Conservation (phyloP, 2,797 vertebrate species). For the Myotis planiceps region DNA sequence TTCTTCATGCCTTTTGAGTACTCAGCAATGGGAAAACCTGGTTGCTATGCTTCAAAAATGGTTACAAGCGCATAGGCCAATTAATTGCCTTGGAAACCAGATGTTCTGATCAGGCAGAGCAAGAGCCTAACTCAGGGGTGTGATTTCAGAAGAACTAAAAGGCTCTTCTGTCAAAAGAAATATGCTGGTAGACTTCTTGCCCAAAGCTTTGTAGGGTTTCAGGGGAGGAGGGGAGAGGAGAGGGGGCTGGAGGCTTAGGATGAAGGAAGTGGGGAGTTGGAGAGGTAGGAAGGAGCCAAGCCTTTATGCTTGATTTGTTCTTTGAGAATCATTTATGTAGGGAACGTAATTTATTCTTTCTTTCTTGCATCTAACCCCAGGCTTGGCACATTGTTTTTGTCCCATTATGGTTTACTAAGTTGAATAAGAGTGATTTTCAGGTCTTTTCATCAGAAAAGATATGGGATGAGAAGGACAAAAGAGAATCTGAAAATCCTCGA, state of each 20-base stretch:
- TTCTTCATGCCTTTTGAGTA: background rate
- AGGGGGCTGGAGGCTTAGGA: rapidly evolving
- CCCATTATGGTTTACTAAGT: background rate
- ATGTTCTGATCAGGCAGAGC: background rate
- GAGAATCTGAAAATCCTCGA: background rate
- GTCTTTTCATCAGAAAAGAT: background rate
- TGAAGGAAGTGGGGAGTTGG: background rate
- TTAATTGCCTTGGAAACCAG: background rate
- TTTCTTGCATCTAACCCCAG: background rate
- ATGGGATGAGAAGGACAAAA: background rate
- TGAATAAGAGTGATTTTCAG: background rate
- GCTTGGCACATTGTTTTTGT: background rate
- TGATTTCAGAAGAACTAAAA: background rate
- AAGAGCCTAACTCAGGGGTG: background rate
- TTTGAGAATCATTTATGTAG: background rate
- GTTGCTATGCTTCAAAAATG: background rate
- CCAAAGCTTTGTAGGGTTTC: background rate
- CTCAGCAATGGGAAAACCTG: background rate
- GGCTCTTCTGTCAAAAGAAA: background rate
- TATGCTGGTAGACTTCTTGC: background rate
- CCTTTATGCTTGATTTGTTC: background rate
- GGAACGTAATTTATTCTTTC: background rate
- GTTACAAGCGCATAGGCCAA: background rate
- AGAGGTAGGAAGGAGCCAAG: background rate
- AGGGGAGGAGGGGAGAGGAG: background rate